Evolutionary conservation across 2,113 vertebrate genomes (phyloP), one percentile per base, ranked within the genome.

Genomic region (Phycodurus eques): DNA sequence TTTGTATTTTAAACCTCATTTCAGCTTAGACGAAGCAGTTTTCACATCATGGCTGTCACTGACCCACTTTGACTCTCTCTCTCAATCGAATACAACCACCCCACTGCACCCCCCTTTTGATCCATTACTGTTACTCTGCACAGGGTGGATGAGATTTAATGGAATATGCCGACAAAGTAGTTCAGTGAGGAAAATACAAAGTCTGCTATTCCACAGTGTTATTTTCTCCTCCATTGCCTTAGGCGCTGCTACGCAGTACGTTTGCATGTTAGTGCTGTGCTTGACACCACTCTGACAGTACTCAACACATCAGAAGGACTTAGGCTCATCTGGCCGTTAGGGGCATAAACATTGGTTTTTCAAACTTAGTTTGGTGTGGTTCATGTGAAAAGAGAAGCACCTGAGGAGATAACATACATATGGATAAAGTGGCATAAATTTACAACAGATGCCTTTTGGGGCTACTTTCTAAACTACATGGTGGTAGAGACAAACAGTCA

Each of bases 1-100:
- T 89, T 90, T 89, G 82, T 88, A 91, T 93, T 92, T 92, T 88
- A 90, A 88, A 91, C 83, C 89, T 91, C 90, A 90, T 92, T 93
- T 91, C 84, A 56, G 83, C 85, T 88, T 77, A 85, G 87, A 87
- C 77, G 72, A 89, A 87, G 86, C 85, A 76, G 87, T 80, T 88
- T 42, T 82, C 85, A 80, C 86, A 86, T 89, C 77, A 79, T 56
- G 20, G 86, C 81, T 85, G 83, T 63, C 82, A 42, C 73, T 93
- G 93, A 93, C 92, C 92, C 90, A 93, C 81, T 93, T 93, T 83
- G 69, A 66, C 67, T 80, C 57, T 42, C 75, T 75, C 65, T 77
- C 80, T 79, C 81, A 6, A 39, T 39, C 35, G 3, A 39, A 39
- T 88, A 86, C 87, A 83, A 88, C 84, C 83, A 77, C 59, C 59